Conservation (phyloP, 1,140 invertebrate genomes). For the Artemia franciscana region DNA sequence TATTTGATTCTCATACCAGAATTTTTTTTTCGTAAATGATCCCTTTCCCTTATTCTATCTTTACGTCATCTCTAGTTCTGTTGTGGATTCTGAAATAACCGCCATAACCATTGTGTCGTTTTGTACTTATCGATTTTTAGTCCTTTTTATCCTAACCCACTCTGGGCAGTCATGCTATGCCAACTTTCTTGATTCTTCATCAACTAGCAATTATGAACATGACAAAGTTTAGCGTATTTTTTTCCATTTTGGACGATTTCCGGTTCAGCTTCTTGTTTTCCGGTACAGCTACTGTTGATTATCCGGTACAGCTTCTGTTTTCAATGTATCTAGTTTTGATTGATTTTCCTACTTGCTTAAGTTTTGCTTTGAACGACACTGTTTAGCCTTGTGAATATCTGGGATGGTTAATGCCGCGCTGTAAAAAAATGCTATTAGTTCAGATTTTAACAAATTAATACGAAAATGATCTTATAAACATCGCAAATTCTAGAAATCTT, state of each 20-base stretch:
- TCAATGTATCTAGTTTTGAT: background rate
- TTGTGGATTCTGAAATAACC: background rate
- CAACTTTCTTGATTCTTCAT: background rate
- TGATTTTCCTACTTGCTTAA: background rate
- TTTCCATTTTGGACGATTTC: background rate
- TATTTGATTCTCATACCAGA: background rate
- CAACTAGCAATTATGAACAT: background rate
- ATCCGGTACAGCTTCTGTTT: background rate
- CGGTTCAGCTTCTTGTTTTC: background rate
- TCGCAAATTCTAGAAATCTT: background rate
- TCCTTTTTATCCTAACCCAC: background rate
- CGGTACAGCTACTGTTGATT: background rate
- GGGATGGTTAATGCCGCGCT: background rate
- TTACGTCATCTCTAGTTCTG: background rate
- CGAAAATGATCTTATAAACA: background rate
- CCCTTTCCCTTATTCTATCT: too few relatives aligned
- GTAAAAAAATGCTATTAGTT: background rate
- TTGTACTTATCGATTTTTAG: background rate
- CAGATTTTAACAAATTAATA: background rate
- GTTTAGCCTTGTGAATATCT: background rate
- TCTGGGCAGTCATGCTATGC: background rate
- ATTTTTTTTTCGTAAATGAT: background rate
- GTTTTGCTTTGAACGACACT: background rate
- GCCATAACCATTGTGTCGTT: background rate
- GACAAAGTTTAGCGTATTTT: background rate